Base-by-base conservation (phyloP, 2,797 vertebrate genomes). In the Neoniphon sammara region DNA sequence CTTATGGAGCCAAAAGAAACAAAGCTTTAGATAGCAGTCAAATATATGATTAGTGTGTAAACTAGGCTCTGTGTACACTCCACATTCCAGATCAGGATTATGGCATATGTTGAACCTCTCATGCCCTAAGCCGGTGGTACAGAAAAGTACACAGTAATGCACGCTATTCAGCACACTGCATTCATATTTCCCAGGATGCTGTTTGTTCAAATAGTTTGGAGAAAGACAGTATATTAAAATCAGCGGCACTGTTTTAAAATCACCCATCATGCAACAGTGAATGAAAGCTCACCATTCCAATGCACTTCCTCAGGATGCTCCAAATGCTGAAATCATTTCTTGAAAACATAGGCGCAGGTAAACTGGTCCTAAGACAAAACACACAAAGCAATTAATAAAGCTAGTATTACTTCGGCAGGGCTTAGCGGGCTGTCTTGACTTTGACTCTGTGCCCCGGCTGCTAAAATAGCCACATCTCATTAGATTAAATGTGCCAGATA, bases 241-340 rank as follows among this genome's bases (percentile, higher is more conserved):
- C 54, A 31, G 2, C 4, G 54, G 53, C 8, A 25, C 20, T 1
- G 1, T 18, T 50, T 50, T 20, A 10, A 3, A 50, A 8, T 10
- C 7, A 20, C 18, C 30, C 8, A n/a, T 50, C 17, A 34, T 34
- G 31, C 31, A 34, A 5, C 7, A 8, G 31, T 1, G 31, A 96
- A 27, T 42, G 14, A 23, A 39, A 52, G 7, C 94, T 92, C 89
- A 99, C 98, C 98, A 99, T 98, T 87, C 98, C 98, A 75, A 99
- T 99, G 91, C 97, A 99, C 88, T 99, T 99, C 89, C 96, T 96
- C 82, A 99, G 94, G 93, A 99, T 97, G 85, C 97, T 98, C 97
- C 98, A 99, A 85, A 99, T 98, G 90, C 97, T 99, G 92, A 98
- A 97, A 85, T 99, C 96, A 74, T 98, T 98, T 91, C 98, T 96